Conservation (phyloP, 2,113 vertebrate species). For the Phylloscopus trochilus region DNA sequence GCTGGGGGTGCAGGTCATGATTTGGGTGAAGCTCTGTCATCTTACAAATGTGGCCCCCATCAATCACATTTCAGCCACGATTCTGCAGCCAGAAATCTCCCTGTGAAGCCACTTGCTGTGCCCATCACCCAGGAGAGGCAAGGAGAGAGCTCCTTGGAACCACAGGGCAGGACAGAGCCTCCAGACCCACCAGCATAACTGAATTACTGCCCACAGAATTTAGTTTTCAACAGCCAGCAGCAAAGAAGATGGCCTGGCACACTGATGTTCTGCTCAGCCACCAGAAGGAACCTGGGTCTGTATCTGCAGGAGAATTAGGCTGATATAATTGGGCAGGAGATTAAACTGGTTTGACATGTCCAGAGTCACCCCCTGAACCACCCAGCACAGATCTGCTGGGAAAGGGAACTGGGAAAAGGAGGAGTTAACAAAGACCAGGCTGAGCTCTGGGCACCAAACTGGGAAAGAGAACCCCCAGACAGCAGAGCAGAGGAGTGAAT, state of each 20-base stretch:
- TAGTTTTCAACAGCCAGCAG: background rate
- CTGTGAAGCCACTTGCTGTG: background rate
- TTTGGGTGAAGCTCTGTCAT: background rate
- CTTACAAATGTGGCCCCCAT: background rate
- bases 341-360: background rate
- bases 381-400: background rate
- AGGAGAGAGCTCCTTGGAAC: background rate
- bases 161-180: background rate
- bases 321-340: background rate
- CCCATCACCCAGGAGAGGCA: background rate
- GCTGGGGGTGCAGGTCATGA: background rate
- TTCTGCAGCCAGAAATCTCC: background rate
- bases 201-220: background rate
- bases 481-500: background rate
- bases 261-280: background rate
- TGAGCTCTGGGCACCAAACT: background rate
- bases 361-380: background rate
- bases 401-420: background rate
- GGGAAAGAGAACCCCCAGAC: background rate
- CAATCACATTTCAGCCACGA: background rate
- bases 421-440: background rate
- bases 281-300: background rate
- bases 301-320: background rate
- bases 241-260: background rate
- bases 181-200: background rate